Evolutionary conservation across 2,797 vertebrate species (phyloP).

Genomic region (Loriculus beryllinus): DNA sequence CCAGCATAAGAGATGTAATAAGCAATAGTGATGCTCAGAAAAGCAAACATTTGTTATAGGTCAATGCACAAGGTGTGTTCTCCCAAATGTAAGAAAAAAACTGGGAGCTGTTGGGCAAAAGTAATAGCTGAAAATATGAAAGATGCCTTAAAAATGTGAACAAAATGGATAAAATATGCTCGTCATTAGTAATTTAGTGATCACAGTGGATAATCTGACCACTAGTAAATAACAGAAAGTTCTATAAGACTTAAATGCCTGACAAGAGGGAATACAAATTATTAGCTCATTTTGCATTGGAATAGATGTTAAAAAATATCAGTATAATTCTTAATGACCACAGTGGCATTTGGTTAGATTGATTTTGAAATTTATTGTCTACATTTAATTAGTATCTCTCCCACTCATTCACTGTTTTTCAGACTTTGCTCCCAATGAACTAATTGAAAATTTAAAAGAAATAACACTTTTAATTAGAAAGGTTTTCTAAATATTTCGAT

Average conservation of each 20-base stretch:
- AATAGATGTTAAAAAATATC: not conserved
- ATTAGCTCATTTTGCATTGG: not conserved
- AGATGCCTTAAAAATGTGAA: not conserved
- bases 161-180: not conserved
- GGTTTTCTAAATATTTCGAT: not conserved
- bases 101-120: not conserved
- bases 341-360: not conserved
- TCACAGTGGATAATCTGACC: not conserved
- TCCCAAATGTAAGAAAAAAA: not conserved
- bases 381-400: not conserved
- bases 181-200: not conserved
- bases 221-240: not conserved
- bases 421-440: not conserved
- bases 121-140: not conserved
- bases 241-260: not conserved
- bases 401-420: not conserved
- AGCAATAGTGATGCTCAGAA: not conserved
- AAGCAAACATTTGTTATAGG: not conserved
- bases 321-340: not conserved
- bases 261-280: not conserved
- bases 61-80: not conserved
- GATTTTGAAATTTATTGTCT: not conserved
- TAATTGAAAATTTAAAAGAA: not conserved
- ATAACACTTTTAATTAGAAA: not conserved
- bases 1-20: not conserved